Evolutionary conservation across 2,797 vertebrate genomes (phyloP), one percentile per base, ranked within the genome.

Genomic region (Prunella strophiata): DNA sequence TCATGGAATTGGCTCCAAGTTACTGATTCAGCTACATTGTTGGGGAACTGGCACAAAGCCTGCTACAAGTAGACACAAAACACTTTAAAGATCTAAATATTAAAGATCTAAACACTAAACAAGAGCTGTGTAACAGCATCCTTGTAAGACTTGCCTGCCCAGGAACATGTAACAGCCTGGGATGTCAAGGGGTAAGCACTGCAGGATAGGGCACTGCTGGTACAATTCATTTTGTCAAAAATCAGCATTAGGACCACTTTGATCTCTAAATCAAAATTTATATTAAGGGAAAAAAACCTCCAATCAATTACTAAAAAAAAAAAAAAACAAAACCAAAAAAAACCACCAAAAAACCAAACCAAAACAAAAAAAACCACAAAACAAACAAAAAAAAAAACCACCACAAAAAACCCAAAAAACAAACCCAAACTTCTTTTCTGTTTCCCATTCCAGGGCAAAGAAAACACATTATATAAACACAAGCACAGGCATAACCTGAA

Each of bases 21-120:
- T 72, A 94, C 94, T 95, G 87, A 96, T 96, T 97, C 93, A 95
- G 78, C 84, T 93, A 86, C 94, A 93, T 97, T 97, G 96, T 96
- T 91, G 93, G 76, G 91, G 81, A 95, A 87, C 68, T 96, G 96
- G 94, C 92, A 55, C 26, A 61, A 57, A 83, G 86, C 94, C 94
- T 95, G 59, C 32, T 72, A 95, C 94, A 94, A 95, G 10, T 96
- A 95, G 89, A 97, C 86, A 94, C 91, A 94, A 96, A 96, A 96
- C 63, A 79, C 89, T 97, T 94, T 94, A 92, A 96, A 93, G 94
- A 97, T 89, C 95, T 96, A 97, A 97, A 97, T 95, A 96, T 92
- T 94, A 91, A 97, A 96, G 83, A 92, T 91, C 93, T 93, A 95
- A 97, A 96, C 81, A 91, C 90, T 90, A 97, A 97, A 95, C 95